Percentiles rank a stretch among this genome's conserved stretches.
Evolutionary conservation across 2,113 vertebrate species (phyloP).

Genomic region (Furnarius figulus): DNA sequence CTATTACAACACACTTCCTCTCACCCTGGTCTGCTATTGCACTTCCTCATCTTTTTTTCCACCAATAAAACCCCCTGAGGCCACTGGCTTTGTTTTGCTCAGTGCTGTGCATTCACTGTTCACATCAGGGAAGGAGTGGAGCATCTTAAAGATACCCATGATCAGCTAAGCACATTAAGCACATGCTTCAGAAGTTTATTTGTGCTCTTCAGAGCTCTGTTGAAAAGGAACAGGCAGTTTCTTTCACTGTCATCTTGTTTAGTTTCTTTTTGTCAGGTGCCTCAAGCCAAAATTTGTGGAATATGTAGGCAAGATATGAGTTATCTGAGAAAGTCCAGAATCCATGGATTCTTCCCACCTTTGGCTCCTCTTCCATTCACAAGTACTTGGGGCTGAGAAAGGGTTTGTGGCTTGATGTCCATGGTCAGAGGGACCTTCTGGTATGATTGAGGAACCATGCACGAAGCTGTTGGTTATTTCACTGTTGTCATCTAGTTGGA

Average conservation of each 20-base stretch:
- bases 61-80: neutral
- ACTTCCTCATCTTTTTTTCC: slow-evolving; percentile 16
- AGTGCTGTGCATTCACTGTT: neutral
- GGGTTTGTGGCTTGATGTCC: neutral
- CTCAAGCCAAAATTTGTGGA: neutral
- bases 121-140: neutral
- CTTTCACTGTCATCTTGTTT: neutral
- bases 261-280: neutral
- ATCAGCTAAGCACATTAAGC: neutral
- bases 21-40: slow-evolving; percentile 13
- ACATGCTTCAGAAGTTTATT: neutral
- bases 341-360: neutral
- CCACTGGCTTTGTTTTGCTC: slow-evolving; percentile 29
- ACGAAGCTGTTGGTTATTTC: neutral
- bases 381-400: neutral
- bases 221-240: neutral
- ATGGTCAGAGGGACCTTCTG: neutral
- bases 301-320: neutral
- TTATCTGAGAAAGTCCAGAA: neutral
- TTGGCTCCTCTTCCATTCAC: neutral
- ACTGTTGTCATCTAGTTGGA: neutral
- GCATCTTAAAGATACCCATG: neutral
- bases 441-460: neutral
- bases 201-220: neutral
- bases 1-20: slow-evolving; percentile 31